These are phyloP conservation scores for Cecidostiba fungosa DNA, from an alignment of 2,888 invertebrate genomes.

Conservation along the genomic window DNA sequence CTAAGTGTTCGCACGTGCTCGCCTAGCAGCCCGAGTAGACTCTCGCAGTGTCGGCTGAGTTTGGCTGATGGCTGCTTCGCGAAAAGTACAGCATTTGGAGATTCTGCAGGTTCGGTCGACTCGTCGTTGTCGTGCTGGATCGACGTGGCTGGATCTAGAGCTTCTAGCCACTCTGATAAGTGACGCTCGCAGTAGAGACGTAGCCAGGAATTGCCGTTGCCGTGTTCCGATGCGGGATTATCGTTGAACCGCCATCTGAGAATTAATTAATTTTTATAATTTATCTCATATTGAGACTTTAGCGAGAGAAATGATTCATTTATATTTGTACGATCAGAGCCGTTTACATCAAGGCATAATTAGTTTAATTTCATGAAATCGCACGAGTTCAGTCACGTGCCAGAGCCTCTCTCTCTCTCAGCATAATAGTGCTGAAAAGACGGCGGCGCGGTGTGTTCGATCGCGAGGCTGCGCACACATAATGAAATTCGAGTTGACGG, in stretches of 20 bases:
- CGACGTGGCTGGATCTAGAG: conserved; percentile 68
- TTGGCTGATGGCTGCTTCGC: background rate
- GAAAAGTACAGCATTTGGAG: background rate
- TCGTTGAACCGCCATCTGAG: conserved; percentile 60
- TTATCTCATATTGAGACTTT: too few relatives aligned
- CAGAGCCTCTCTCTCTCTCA: too few relatives aligned
- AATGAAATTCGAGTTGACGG: background rate
- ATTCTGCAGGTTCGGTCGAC: background rate
- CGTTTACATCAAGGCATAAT: too few relatives aligned
- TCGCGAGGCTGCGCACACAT: background rate
- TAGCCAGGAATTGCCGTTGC: conserved; percentile 73
- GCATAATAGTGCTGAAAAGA: too few relatives aligned
- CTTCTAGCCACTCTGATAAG: conserved; percentile 75
- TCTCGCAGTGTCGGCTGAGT: conserved; percentile 67
- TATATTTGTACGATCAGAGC: too few relatives aligned
- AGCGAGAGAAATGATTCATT: too few relatives aligned
- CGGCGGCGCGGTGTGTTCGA: background rate
- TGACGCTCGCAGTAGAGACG: conserved; percentile 77
- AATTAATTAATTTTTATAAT: too few relatives aligned
- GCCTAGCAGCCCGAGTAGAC: conserved; percentile 68
- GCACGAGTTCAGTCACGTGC: too few relatives aligned
- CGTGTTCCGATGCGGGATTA: conserved; percentile 37
- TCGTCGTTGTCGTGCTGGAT: conserved; percentile 67
- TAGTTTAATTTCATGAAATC: too few relatives aligned
- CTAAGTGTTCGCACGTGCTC: conserved; percentile 69